Conservation (phyloP, 2,113 vertebrate species). For the Antidorcas marsupialis region DNA sequence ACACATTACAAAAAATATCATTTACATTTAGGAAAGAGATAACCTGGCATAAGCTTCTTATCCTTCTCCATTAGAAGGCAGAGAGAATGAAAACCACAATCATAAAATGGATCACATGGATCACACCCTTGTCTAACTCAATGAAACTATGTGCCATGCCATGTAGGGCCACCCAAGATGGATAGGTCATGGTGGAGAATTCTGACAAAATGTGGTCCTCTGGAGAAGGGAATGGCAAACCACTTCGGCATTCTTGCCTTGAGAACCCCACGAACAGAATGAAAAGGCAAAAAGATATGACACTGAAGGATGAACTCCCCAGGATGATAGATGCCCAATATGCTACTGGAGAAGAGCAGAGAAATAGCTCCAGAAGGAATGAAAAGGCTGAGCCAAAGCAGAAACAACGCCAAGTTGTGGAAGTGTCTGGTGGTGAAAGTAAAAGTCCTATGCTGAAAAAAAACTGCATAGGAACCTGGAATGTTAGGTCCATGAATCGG, state of each 20-base stretch:
- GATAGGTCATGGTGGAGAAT: neutral
- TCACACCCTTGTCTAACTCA: neutral
- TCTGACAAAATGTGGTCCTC: neutral
- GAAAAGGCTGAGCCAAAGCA: neutral
- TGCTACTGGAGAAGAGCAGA: neutral
- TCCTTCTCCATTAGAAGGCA: neutral
- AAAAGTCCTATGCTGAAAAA: neutral
- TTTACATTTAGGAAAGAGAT: neutral
- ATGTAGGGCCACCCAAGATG: neutral
- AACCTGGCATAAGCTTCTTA: neutral
- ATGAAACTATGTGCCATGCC: neutral
- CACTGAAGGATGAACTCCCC: neutral
- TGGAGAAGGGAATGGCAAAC: neutral
- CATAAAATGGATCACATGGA: neutral
- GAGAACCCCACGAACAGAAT: neutral
- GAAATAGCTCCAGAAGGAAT: neutral
- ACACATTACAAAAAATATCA: constrained; percentile 13
- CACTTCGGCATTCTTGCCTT: neutral
- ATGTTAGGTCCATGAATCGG: neutral
- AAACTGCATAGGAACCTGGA: neutral
- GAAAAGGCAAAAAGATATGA: neutral
- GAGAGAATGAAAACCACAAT: neutral
- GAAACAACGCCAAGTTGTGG: neutral
- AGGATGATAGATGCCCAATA: neutral
- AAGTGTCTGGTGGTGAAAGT: neutral